Evolutionary conservation across 2,113 vertebrate species (phyloP).

Genomic region (Gavia stellata): DNA sequence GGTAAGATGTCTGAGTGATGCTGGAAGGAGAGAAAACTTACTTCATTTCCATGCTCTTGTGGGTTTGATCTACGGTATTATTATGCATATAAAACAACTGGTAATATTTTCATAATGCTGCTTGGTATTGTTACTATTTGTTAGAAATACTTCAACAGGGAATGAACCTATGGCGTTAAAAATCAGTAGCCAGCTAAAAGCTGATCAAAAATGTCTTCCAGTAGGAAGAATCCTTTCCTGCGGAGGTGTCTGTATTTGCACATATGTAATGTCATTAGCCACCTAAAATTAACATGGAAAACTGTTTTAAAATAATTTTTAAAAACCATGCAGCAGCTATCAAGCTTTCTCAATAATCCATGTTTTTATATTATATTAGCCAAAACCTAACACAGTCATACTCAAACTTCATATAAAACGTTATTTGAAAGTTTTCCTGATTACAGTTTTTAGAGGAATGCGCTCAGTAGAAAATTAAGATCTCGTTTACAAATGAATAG

Average conservation of each 20-base stretch:
- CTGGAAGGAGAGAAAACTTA: background rate
- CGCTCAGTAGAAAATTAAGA: background rate
- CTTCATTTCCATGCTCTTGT: background rate
- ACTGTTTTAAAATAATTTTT: background rate
- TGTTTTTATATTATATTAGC: background rate
- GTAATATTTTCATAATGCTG: background rate
- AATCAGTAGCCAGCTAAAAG: background rate
- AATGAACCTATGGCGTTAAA: background rate
- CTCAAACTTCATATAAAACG: background rate
- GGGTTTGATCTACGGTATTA: background rate
- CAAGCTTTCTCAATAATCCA: background rate
- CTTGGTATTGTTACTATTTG: background rate
- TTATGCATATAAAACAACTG: background rate
- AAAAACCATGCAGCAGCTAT: background rate
- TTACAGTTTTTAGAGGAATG: background rate
- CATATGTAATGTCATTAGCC: background rate
- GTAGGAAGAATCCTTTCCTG: background rate
- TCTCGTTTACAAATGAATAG: background rate
- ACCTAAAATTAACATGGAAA: background rate
- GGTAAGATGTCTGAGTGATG: background rate
- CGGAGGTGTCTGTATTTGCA: background rate
- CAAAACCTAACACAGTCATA: background rate
- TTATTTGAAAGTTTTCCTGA: background rate
- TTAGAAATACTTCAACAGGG: background rate
- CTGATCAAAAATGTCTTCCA: background rate